phyloP scores from a whole-genome alignment of 2,113 vertebrate genomes.

The Zapornia atra region DNA sequence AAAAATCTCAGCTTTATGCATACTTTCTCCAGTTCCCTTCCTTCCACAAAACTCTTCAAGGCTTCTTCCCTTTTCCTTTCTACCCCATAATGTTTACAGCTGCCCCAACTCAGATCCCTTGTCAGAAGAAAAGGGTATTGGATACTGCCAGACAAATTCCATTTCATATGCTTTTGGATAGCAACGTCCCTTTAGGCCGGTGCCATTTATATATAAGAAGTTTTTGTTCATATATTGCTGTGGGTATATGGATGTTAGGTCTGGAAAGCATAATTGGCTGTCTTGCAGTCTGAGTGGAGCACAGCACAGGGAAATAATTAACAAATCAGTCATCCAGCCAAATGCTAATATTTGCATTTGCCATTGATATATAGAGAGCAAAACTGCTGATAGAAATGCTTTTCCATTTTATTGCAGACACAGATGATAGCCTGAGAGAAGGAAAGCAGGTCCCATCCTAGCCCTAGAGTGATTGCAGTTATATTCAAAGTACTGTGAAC shows the following conservation, averaged over 20 bases:
- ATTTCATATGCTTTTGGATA: not conserved
- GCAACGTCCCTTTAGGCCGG: not conserved
- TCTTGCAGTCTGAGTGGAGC: not conserved
- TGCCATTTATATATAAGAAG: not conserved
- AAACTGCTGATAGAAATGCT: not conserved
- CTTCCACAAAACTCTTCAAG: not conserved
- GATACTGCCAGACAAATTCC: not conserved
- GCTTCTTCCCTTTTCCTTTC: not conserved
- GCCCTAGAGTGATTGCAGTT: not conserved
- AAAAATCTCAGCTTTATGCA: not conserved
- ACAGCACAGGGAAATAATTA: not conserved
- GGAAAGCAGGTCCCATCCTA: not conserved
- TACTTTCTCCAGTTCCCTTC: not conserved
- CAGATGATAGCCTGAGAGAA: not conserved
- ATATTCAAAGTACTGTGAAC: not conserved
- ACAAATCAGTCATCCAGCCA: not conserved
- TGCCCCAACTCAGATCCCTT: not conserved
- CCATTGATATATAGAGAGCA: not conserved
- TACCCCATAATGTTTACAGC: not conserved
- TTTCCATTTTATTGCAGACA: not conserved
- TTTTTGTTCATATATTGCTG: not conserved
- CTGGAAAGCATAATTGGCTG: not conserved
- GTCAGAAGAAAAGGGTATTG: not conserved
- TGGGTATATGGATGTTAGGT: not conserved
- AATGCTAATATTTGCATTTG: conserved; percentile 4